phyloP scores from a whole-genome alignment of 92 coral and sea anemone genomes.

The Parazoanthus atlanticus region DNA sequence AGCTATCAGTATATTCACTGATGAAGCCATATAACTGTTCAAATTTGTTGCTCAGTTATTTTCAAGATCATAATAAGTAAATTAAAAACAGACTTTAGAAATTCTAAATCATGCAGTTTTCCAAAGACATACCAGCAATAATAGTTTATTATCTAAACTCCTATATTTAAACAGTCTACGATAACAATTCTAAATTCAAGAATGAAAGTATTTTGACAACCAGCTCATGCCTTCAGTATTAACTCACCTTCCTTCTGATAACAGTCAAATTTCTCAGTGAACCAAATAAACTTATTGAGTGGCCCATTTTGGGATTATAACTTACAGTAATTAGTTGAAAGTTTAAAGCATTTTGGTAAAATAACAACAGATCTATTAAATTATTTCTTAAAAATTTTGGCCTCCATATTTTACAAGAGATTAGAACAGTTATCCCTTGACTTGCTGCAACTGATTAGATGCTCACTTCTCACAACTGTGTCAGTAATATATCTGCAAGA shows the following conservation, averaged over 20 bases:
- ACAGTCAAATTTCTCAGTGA: not conserved
- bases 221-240: not conserved
- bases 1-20: not conserved
- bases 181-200: not conserved
- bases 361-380: not conserved
- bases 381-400: too few species aligned
- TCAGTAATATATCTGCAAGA: not conserved
- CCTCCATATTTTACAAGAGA: too few species aligned
- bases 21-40: not conserved
- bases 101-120: too few species aligned
- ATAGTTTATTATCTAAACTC: too few species aligned
- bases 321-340: too few species aligned
- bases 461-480: not conserved
- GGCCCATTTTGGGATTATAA: not conserved
- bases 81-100: not conserved
- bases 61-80: too few species aligned
- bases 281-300: not conserved
- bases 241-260: not conserved
- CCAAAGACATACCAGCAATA: not conserved
- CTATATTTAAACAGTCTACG: not conserved
- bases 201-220: not conserved
- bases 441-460: not conserved
- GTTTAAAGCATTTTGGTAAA: too few species aligned
- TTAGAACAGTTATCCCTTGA: not conserved
- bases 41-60: not conserved